Conservation (phyloP, 2,888 invertebrate genomes). For the Xanthia icteritia region DNA sequence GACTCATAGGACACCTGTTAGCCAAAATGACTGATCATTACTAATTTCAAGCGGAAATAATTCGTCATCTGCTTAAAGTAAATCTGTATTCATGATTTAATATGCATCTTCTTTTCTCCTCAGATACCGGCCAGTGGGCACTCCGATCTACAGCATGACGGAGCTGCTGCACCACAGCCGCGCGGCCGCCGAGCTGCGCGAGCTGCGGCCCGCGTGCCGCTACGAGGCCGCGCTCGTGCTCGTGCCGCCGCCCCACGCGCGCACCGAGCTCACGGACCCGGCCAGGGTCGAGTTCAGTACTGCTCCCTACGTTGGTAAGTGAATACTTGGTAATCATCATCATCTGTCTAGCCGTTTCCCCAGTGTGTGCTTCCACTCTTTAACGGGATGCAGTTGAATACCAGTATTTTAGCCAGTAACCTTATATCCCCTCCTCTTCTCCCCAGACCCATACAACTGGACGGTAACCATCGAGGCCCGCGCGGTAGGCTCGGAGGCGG, state of each 20-base stretch:
- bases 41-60: background rate
- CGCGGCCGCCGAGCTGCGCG: constrained; percentile 94
- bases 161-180: constrained; percentile 96
- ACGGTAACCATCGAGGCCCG: constrained; percentile 94
- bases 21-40: background rate
- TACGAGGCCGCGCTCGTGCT: constrained; percentile 96
- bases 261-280: constrained; percentile 94
- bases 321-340: background rate
- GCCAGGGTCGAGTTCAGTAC: constrained; percentile 93
- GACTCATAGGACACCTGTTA: background rate
- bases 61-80: background rate
- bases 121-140: constrained; percentile 95
- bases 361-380: background rate
- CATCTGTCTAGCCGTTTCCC: background rate
- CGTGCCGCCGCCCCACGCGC: constrained; percentile 95
- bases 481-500: constrained; percentile 93
- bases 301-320: constrained; percentile 92
- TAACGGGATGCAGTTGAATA: background rate
- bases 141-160: constrained; percentile 95
- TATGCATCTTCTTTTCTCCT: background rate
- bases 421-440: background rate
- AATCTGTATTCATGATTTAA: background rate
- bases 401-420: background rate
- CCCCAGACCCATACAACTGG: constrained; percentile 95
- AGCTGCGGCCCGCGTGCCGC: constrained; percentile 93